phyloP scores from a whole-genome alignment of 2,888 invertebrate genomes.

The Ophioninae sp. region DNA sequence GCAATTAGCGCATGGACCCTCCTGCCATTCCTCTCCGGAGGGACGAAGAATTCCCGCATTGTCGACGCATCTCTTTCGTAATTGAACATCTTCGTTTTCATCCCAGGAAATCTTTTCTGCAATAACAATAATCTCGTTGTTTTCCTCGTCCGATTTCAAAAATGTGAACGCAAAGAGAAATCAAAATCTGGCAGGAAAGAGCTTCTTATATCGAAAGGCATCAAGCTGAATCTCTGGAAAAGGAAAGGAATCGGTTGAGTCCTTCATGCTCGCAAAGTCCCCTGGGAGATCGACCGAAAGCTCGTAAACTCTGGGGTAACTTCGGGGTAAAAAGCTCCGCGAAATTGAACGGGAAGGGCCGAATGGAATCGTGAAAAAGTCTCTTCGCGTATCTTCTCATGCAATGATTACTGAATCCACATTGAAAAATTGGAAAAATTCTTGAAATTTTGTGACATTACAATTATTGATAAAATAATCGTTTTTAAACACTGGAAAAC shows the following conservation, averaged over 20 bases:
- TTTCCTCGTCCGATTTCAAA: background rate
- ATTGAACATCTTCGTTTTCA: slow-evolving; percentile 62
- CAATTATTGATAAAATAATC: too few species aligned
- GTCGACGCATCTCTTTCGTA: slow-evolving; percentile 68
- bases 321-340: background rate
- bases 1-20: slow-evolving; percentile 74
- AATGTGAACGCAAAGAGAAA: background rate
- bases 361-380: background rate
- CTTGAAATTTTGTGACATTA: too few species aligned
- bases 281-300: background rate
- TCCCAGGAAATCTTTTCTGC: slow-evolving; percentile 57
- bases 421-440: background rate
- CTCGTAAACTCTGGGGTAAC: background rate
- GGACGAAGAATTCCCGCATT: slow-evolving; percentile 66
- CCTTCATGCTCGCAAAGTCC: background rate
- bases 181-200: background rate
- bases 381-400: background rate
- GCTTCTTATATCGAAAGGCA: background rate
- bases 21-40: slow-evolving; percentile 69
- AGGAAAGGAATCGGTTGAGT: background rate
- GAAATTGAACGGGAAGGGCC: background rate
- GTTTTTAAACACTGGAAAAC: too few species aligned
- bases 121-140: slow-evolving; percentile 1
- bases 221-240: background rate
- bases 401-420: too few species aligned